These are phyloP conservation scores for Poecilia velifera DNA, from an alignment of 2,797 vertebrate genomes.

Conservation along the genomic window DNA sequence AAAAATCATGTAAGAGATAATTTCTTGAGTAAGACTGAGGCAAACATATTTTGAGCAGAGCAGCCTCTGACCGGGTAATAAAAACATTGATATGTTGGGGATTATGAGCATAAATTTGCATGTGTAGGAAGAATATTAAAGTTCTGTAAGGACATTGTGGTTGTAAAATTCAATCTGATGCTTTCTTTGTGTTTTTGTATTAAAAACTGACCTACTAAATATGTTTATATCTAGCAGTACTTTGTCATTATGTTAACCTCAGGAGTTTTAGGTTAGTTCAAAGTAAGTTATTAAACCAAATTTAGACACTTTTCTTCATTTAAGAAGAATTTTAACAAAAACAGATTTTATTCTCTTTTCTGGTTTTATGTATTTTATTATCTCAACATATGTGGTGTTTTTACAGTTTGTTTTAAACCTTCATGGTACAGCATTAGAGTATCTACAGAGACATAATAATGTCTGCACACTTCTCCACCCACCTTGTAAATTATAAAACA, in stretches of 20 bases:
- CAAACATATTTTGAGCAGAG: background rate
- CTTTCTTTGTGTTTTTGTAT: background rate
- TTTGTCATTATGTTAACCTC: background rate
- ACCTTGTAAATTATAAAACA: slow-evolving; percentile 54
- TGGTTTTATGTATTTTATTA: slow-evolving; percentile 6
- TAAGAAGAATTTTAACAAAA: background rate
- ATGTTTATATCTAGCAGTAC: background rate
- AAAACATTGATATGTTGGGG: no score
- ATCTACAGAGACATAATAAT: slow-evolving; percentile 21
- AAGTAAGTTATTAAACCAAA: background rate
- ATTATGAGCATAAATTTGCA: background rate
- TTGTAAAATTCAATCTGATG: background rate
- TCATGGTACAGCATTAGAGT: slow-evolving; percentile 14
- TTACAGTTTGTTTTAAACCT: slow-evolving; percentile 2
- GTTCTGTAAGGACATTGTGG: background rate
- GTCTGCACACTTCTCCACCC: slow-evolving; percentile 11
- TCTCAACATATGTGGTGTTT: slow-evolving; percentile 18
- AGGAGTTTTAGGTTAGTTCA: background rate
- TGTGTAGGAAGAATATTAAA: background rate
- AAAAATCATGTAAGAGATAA: background rate
- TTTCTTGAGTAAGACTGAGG: background rate
- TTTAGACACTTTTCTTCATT: background rate
- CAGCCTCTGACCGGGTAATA: background rate
- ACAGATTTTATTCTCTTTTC: slow-evolving; percentile 8
- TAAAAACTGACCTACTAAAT: background rate